Evolutionary conservation across 1,140 invertebrate species (phyloP), one percentile per base, ranked within the genome.

Genomic region (Pemphigus obesinymphae): DNA sequence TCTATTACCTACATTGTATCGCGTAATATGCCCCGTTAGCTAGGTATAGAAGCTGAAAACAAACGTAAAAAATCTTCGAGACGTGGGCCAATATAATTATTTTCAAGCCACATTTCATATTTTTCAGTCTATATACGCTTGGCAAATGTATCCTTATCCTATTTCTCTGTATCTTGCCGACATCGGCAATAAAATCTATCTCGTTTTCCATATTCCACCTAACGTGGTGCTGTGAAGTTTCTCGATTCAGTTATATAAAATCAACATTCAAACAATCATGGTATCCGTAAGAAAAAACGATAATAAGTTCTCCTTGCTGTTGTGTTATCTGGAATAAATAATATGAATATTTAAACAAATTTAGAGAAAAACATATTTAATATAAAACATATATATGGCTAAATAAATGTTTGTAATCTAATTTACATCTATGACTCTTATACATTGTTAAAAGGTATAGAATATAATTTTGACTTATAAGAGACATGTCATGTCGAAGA

Each of bases 201-300:
- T 83, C 96, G 87, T 88, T 99, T 99, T 0, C 98, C 98, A 89
- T 99, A 99, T 86, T 99, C 98, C 13, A 99, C 93, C 98, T 98
- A 99, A 83, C 98, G 89, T 17, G 92, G 91, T 11, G 95, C 92
- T 0, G 98, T 98, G 90, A 99, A 99, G 89, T 99, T 99, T 0
- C 98, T 99, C 0, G 97, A 98, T 88, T 99, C 98, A 0, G 98
- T 98, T 88, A 96, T 97, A 86, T 99, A 84, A 97, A 99, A 4
- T 97, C 97, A 88, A 98, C 96, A 88, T 99, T 99, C 84, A 97
- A 99, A 0, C 97, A 92, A 43, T 85, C 85, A 83, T 86, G 85
- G 73, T 86, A 86, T 0, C 96, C 96, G 88, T 95, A 98, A 0
- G 98, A 98, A 88, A 99, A 99, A 1, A 97, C 99, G 40, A 99